These are phyloP conservation scores for Pandemis cinnamomeana DNA, from an alignment of 2,888 invertebrate genomes.

Conservation along the genomic window DNA sequence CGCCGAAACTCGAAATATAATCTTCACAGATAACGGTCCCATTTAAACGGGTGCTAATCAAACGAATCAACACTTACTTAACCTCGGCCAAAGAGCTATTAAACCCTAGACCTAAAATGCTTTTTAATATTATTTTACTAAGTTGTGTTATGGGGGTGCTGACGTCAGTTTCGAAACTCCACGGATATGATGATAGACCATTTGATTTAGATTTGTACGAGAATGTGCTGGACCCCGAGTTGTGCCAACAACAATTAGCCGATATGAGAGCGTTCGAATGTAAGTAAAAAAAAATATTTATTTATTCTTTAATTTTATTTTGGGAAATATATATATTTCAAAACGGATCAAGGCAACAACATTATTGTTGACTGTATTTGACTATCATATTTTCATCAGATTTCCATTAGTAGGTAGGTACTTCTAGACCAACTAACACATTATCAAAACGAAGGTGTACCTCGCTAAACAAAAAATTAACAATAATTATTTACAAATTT, in stretches of 20 bases:
- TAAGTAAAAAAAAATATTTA: not conserved
- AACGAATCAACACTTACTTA: not conserved
- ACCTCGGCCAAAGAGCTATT: not conserved
- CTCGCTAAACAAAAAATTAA: too few relatives aligned
- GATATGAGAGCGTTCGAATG: conserved; percentile 10
- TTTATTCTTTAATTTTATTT: too few relatives aligned
- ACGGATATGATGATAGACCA: conserved; percentile 17
- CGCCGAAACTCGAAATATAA: not conserved
- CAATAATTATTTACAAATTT: too few relatives aligned
- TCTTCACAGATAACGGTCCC: not conserved
- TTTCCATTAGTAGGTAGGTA: too few relatives aligned
- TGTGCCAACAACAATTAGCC: conserved; percentile 41
- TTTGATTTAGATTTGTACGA: conserved; percentile 43
- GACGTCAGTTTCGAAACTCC: not conserved
- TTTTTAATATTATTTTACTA: not conserved
- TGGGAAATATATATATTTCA: too few relatives aligned
- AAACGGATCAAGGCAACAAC: too few relatives aligned
- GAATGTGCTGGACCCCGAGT: conserved; percentile 42
- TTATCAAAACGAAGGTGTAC: too few relatives aligned
- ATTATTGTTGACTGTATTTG: conserved; percentile 11
- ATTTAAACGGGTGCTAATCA: not conserved
- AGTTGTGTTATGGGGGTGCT: not conserved
- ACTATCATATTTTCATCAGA: too few relatives aligned
- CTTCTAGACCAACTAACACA: too few relatives aligned
- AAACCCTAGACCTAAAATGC: not conserved